Base-by-base conservation (phyloP, 2,113 vertebrate species). In the Tautogolabrus adspersus region DNA sequence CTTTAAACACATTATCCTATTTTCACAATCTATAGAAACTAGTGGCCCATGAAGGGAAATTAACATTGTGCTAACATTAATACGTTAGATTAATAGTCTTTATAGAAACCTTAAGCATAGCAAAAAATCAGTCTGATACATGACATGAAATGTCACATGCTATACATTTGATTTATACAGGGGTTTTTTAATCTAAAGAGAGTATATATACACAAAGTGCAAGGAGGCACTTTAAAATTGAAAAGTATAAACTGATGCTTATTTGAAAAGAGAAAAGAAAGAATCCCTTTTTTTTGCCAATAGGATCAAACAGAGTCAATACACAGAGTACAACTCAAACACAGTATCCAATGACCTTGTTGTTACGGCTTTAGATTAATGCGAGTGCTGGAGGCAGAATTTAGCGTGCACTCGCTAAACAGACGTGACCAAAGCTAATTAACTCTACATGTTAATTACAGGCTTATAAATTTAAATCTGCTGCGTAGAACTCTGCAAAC, bases 141-240 rank as follows among this genome's bases (percentile, higher is more conserved):
- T 77, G 49, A 82, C 38, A 72, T 81, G 74, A 87, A 83, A 73
- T 49, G 46, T 77, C 72, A 74, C 19, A 51, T 59, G 78, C 82
- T 87, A 90, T 63, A 67, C 59, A 88, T 62, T 69, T 78, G 49
- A 66, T 83, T 85, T 76, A 85, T 85, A 84, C 60, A 90, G 23
- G 22, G 1, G 9, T 56, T 23, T 22, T 57, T 15, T 85, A 10
- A 74, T 42, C 88, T 90, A 86, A 62, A 79, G 63, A 89, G 23
- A 60, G 38, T 89, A 89, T 93, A 89, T 93, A 81, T 91, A 92
- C 87, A 93, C 89, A 93, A 94, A 94, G 94, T 95, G 94, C 94
- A 93, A 93, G 80, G 90, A 95, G 93, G 94, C 94, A 95, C 94
- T 94, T 95, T 93, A 91, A 94, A 89, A 65, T 88, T 79, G 86